A percentile compares a stretch with the other conserved stretches of the same genome.
Conservation (phyloP, 2,888 invertebrate genomes). For the Lymantria monacha region DNA sequence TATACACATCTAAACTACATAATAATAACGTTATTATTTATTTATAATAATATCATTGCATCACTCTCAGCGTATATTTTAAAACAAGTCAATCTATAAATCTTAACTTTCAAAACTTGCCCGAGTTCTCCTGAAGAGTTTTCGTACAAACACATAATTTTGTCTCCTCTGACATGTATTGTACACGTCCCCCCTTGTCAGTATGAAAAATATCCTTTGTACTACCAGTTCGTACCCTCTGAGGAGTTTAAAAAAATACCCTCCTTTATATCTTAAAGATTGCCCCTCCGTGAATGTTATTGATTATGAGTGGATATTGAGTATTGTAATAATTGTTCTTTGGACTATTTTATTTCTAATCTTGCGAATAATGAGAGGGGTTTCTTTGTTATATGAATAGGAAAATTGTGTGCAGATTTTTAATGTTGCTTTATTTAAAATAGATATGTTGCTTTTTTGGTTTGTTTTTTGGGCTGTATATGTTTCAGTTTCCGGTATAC, state of each 20-base stretch:
- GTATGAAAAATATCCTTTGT: constrained; percentile 49
- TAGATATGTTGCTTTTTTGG: no score
- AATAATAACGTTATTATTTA: no score
- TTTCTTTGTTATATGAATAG: not conserved
- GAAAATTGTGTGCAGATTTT: not conserved
- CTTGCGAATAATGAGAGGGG: not conserved
- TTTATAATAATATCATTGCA: no score
- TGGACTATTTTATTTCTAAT: constrained; percentile 15
- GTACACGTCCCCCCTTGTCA: constrained; percentile 33
- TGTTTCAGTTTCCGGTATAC: no score
- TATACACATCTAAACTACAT: no score
- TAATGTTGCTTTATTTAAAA: no score
- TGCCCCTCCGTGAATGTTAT: constrained; percentile 41
- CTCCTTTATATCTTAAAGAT: constrained; percentile 42
- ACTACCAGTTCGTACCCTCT: constrained; percentile 33
- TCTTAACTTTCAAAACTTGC: constrained; percentile 20
- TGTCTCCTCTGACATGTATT: constrained; percentile 33
- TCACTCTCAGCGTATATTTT: constrained; percentile 18
- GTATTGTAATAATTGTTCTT: constrained; percentile 34
- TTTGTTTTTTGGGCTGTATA: no score
- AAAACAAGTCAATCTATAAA: constrained; percentile 36
- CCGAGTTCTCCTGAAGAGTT: constrained; percentile 21
- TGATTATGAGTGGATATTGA: constrained; percentile 43
- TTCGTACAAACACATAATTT: constrained; percentile 40
- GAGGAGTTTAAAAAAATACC: constrained; percentile 44